Evolutionary conservation across 2,113 vertebrate genomes (phyloP).

Genomic region (Cyprinodon tularosa): DNA sequence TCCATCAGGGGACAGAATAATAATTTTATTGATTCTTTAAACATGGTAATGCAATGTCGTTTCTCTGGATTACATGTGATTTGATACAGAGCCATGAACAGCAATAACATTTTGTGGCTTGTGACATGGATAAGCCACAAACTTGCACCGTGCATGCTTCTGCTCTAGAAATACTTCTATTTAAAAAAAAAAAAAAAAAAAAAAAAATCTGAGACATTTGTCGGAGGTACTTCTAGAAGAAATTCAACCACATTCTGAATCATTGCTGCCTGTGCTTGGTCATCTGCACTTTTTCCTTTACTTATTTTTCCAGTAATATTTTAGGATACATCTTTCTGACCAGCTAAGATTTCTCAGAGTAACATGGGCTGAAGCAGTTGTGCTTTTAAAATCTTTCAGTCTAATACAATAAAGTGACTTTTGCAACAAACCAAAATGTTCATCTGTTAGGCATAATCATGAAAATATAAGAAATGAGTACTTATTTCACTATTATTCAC

Average conservation of each 20-base stretch:
- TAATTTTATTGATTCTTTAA: no score
- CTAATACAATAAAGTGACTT: neutral
- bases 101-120: no score
- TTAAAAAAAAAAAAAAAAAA: neutral
- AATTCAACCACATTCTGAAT: no score
- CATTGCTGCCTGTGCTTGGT: no score
- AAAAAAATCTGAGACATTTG: no score
- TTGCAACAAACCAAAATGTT: no score
- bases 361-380: neutral
- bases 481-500: no score
- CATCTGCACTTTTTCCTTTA: neutral
- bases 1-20: neutral
- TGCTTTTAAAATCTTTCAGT: neutral
- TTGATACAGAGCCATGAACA: no score
- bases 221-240: no score
- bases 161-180: neutral
- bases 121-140: no score
- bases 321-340: neutral
- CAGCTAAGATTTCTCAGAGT: no score
- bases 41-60: neutral
- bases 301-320: neutral
- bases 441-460: neutral
- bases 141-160: no score
- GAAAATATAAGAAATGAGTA: neutral
- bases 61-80: neutral